Base-by-base conservation (phyloP, 1,140 invertebrate species). In the Drosophila mojavensis region DNA sequence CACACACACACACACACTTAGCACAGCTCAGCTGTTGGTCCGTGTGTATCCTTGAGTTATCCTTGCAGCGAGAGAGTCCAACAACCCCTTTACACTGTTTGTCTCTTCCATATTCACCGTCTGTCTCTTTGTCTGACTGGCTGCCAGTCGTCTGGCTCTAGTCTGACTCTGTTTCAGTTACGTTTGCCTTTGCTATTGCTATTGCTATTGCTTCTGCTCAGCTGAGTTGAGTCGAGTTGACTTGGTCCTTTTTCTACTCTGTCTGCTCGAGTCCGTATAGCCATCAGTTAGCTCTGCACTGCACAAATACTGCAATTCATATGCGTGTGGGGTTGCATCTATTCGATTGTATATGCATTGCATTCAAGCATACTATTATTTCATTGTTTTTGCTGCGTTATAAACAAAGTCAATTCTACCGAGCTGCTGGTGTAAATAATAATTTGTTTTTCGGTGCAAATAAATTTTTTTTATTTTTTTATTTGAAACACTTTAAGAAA, bases 1-100 rank as follows among this genome's bases (percentile, higher is more conserved):
- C 58, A 45, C 43, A 15, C 13, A 3, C n/a, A 43, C 39, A 43
- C 28, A 48, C 69, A 66, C 56, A 60, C 69, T 60, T 77, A 61
- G 24, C 60, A 66, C 61, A 67, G 76, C 83, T 86, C 79, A 88
- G 83, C 83, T 86, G 81, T 83, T 83, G 47, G 63, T 47, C 45
- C 33, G 26, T 64, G 9, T 17, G 53, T 76, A 79, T 77, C 73
- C 79, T 71, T 66, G 53, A 53, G 24, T 63, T 64, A 78, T 71
- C 76, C 80, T 75, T 64, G 53, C 39, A 51, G 33, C 64, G 47
- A 43, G 59, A 43, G 59, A 84, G 82, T 88, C 80, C 83, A 86
- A 86, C 83, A 86, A 86, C 83, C 83, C 83, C 84, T 86, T 85
- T 82, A 75, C 45, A 26, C 48, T 76, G 65, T 71, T 64, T 76